Evolutionary conservation across 2,113 vertebrate genomes (phyloP), one percentile per base, ranked within the genome.

Genomic region (Ageneiosus marmoratus): DNA sequence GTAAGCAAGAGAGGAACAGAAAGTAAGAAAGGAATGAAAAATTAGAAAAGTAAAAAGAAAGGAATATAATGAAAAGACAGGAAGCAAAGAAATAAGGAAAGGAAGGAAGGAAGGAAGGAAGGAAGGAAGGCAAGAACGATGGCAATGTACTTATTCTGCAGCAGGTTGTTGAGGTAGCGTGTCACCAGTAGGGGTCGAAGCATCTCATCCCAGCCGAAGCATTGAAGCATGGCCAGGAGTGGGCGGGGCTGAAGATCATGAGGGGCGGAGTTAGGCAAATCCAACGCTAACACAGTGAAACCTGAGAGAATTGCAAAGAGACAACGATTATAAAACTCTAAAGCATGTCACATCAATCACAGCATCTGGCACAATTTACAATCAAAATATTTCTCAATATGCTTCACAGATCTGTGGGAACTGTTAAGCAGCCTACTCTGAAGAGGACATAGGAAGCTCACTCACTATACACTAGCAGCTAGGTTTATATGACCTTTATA

Each of bases 161-260:
- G 95, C 63, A 98, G 90, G 86, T 98, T 96, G 85, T 94, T 95
- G 83, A 99, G 94, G 79, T 96, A 99, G 90, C 97, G 95, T 79
- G 96, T 96, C 56, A 96, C 96, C 67, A 99, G 92, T 55, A 95
- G 91, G 27, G 96, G 96, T 75, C 94, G 94, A 85, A 98, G 93
- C 95, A 97, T 97, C 86, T 99, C 97, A 87, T 99, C 97, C 97
- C 97, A 99, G 86, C 95, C 96, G 83, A 98, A 99, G 81, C 94
- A 92, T 1, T 97, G 95, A 94, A 99, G 95, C 90, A 97, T 95
- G 83, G 95, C 93, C 77, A 94, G 88, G 85, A 96, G 89, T 0
- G 97, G 96, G 85, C 94, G 95, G 77, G 97, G 97, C 86, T 99
- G 97, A 50, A 99, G 96, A 85, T 98, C 96, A 79, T 95, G 93